Evolutionary conservation across 2,888 invertebrate genomes (phyloP), one percentile per base, ranked within the genome.

Genomic region (Cataglyphis albicans): DNA sequence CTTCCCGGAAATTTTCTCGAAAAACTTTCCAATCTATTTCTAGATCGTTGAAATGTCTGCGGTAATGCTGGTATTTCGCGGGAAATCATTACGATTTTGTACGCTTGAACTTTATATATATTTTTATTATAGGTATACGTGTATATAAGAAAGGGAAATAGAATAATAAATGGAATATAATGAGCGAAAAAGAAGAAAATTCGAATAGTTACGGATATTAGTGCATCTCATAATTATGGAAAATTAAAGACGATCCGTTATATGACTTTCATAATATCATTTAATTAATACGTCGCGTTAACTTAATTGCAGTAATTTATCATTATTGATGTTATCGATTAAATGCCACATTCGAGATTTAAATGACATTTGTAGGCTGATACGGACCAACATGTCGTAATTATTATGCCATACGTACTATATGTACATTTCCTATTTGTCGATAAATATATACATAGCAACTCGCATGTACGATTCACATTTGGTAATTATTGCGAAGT

Each of bases 301-400:
- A 83, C 82, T 87, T 87, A 87, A 80, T 87, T 52, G 12, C 68
- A 21, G 55, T 76, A 52, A 83, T 83, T 85, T 85, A 87, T 81
- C 10, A 48, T 41, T 44, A 9, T 4, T 57, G 41, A 12, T 59
- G 65, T 65, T 87, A 73, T 83, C 81, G 81, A 41, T 65, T 78
- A 38, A 55, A 57, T 63, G 81, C 57, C 25, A 41, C 32, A 2
- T 41, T 15, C 3, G n/a, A 38, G 61, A 59, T 82, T 65, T 57
- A 57, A 63, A 15, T 82, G 65, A 67, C 73, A 76, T 80, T 82
- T 65, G 0, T 70, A 64, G 57, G 52, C 55, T 44, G 70, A 65
- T 64, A 35, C 10, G 25, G 76, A 15, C 21, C 35, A 52, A 52
- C 18, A 3, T 9, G 15, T 3, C 38, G 29, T 55, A 48, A 52